Evolutionary conservation across 2,888 invertebrate species (phyloP).

Genomic region (Tridacna crocea): DNA sequence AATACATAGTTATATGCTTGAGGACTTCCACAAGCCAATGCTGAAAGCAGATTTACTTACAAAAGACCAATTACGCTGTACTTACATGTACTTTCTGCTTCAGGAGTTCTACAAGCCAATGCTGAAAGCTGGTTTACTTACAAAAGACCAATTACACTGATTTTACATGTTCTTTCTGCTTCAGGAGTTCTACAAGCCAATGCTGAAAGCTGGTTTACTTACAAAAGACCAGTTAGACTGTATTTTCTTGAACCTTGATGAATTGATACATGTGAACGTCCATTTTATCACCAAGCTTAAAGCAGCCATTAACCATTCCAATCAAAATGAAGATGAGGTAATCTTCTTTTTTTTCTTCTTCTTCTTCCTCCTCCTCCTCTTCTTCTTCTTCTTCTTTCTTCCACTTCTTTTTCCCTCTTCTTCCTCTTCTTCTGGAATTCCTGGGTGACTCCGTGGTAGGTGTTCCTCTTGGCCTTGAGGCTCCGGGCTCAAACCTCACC

Average conservation of each 20-base stretch:
- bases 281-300: conserved; percentile 93
- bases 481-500: too few relatives aligned
- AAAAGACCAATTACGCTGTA: conserved; percentile 94
- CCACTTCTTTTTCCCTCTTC: too few relatives aligned
- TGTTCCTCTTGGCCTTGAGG: too few relatives aligned
- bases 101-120: conserved; percentile 88
- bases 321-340: conserved; percentile 86
- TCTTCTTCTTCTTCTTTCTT: too few relatives aligned
- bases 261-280: conserved; percentile 91
- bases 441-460: too few relatives aligned
- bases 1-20: too few relatives aligned
- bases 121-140: conserved; percentile 95
- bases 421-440: too few relatives aligned
- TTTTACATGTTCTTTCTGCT: conserved; percentile 81
- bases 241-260: conserved; percentile 96
- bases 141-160: conserved; percentile 95
- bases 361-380: too few relatives aligned
- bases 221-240: conserved; percentile 95
- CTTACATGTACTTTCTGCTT: not conserved
- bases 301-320: conserved; percentile 93
- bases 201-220: conserved; percentile 95
- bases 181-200: conserved; percentile 87
- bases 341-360: not conserved
- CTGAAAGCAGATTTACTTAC: conserved; percentile 94
- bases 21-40: conserved; percentile 89